A percentile compares a stretch with the other conserved stretches of the same genome.
phyloP scores from a whole-genome alignment of 2,113 vertebrate species.

The Neomonachus schauinslandi region DNA sequence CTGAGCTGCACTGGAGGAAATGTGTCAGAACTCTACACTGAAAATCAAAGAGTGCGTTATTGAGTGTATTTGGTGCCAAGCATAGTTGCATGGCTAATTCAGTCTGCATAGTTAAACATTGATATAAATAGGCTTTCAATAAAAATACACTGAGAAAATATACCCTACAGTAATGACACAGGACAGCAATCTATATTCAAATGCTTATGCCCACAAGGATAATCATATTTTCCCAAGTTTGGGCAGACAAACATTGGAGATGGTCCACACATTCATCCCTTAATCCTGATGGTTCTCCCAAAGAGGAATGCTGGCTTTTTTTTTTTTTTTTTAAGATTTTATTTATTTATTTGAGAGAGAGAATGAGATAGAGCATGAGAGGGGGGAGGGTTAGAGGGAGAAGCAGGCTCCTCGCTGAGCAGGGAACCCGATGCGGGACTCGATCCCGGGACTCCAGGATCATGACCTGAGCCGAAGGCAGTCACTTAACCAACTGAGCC shows the following conservation, averaged over 20 bases:
- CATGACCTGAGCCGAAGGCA: no score
- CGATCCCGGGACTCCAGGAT: no score
- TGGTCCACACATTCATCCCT: not conserved
- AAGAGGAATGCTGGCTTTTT: not conserved
- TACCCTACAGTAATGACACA: slow-evolving; percentile 15
- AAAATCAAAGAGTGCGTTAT: slow-evolving; percentile 46
- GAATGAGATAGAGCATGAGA: no score
- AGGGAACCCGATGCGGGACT: no score
- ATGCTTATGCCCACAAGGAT: not conserved
- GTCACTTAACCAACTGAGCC: no score
- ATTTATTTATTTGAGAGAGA: no score
- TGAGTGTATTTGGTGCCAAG: not conserved
- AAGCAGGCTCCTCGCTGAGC: no score
- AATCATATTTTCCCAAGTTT: not conserved
- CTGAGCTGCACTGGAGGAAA: not conserved
- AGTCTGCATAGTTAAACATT: not conserved
- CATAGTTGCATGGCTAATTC: slow-evolving; percentile 24
- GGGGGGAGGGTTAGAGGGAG: no score
- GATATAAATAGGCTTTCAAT: slow-evolving; percentile 16
- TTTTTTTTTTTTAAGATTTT: not conserved
- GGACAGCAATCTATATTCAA: not conserved
- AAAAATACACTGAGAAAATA: slow-evolving; percentile 37
- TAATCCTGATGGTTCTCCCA: not conserved
- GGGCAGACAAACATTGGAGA: not conserved
- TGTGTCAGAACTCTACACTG: not conserved